Evolutionary conservation across 2,888 invertebrate genomes (phyloP), one percentile per base, ranked within the genome.

Genomic region (Anagyrus pseudococci): DNA sequence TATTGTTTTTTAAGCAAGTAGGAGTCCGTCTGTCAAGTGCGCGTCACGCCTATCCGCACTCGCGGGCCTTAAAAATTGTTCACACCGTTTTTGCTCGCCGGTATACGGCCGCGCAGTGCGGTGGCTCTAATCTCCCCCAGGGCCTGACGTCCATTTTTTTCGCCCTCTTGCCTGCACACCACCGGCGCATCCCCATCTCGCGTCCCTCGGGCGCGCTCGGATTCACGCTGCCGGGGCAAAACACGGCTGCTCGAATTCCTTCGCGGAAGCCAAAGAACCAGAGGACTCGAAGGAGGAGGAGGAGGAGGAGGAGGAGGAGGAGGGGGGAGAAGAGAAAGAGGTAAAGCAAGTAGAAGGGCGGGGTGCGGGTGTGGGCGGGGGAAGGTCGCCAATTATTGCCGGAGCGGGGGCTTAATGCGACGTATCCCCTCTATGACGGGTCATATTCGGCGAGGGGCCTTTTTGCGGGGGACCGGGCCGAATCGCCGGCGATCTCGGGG

Each of bases 301-400:
- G 7, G 33, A 56, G 20, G 37, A 4, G 44, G 17, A 13, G 26
- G 23, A 13, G 25, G 46, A 41, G 26, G 46, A 23, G n/a, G n/a
- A n/a, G n/a, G n/a, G n/a, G n/a, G n/a, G n/a, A n/a, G n/a, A n/a
- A n/a, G n/a, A n/a, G n/a, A n/a, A n/a, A n/a, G n/a, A n/a, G n/a
- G n/a, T n/a, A n/a, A n/a, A n/a, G n/a, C n/a, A n/a, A n/a, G n/a
- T n/a, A n/a, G n/a, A n/a, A n/a, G n/a, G n/a, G n/a, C n/a, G n/a
- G n/a, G n/a, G n/a, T n/a, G n/a, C 29, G 29, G 29, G 10, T 10
- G 10, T 7, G 4, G 15, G 33, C 8, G 72, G 76, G 72, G 75
- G 74, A 76, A 77, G 77, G 75, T 75, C 75, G 78, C 75, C 77
- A 79, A 77, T 79, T 78, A 78, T 76, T 69, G 68, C 68, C 66